Percentiles rank a stretch among this genome's conserved stretches.
Conservation (phyloP, 2,113 vertebrate species). For the Phyllostomus hastatus region DNA sequence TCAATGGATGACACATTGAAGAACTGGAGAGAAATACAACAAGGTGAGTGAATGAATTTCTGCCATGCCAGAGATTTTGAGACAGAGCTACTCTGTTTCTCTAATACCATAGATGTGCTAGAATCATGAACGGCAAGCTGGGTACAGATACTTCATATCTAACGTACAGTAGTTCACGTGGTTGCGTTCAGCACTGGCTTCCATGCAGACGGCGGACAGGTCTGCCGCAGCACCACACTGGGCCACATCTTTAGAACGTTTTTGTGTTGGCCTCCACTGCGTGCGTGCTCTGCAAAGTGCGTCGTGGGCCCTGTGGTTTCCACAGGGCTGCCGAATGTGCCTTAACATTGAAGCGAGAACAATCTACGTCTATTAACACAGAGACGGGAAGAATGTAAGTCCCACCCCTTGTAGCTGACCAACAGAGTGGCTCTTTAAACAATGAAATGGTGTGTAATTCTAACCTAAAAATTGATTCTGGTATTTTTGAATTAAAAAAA, state of each 20-base stretch:
- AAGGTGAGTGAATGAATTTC: not conserved
- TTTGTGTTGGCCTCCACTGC: not conserved
- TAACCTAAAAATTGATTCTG: not conserved
- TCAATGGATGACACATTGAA: not conserved
- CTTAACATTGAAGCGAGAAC: not conserved
- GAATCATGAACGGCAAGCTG: not conserved
- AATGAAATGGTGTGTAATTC: not conserved
- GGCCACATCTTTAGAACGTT: not conserved
- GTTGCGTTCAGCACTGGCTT: not conserved
- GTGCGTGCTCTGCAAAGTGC: not conserved
- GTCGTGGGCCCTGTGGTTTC: not conserved
- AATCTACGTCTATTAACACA: not conserved
- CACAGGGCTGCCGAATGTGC: not conserved
- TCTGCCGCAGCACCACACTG: not conserved
- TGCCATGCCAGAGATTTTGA: not conserved
- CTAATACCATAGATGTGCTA: not conserved
- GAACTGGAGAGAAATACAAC: not conserved
- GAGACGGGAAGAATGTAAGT: not conserved
- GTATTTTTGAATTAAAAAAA: not conserved
- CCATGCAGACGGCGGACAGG: not conserved
- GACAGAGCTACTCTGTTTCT: not conserved
- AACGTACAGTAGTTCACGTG: not conserved
- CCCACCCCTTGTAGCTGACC: not conserved
- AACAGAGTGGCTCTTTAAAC: not conserved
- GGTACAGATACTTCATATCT: not conserved